Conservation (phyloP, 2,888 invertebrate genomes). For the Homarus gammarus region DNA sequence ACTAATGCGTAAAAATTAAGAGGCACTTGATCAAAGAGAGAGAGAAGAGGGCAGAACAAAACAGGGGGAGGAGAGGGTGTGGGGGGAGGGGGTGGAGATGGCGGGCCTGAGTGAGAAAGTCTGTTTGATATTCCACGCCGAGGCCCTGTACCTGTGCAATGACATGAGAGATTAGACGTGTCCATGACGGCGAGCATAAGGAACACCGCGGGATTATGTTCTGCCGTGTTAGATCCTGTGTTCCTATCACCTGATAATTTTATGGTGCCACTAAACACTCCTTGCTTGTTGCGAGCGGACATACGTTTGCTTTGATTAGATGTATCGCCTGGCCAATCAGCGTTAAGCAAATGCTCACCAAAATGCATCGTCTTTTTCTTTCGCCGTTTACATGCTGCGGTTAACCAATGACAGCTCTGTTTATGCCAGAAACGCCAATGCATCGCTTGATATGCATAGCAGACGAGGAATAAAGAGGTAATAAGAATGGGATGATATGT, state of each 20-base stretch:
- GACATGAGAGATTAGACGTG: constrained; percentile 41
- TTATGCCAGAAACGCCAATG: background rate
- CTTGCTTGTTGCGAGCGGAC: constrained; percentile 14
- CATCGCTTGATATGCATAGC: background rate
- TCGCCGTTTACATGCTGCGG: background rate
- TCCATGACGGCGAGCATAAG: constrained; percentile 28
- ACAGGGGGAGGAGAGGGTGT: background rate
- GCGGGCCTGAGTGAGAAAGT: background rate
- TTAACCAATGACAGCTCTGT: background rate
- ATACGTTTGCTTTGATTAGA: constrained; percentile 34
- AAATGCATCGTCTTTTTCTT: background rate
- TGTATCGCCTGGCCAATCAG: constrained; percentile 21
- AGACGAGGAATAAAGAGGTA: background rate
- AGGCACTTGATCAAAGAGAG: background rate
- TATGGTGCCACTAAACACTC: constrained; percentile 18
- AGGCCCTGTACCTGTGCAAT: constrained; percentile 10
- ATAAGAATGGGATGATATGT: background rate
- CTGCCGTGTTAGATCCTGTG: constrained; percentile 19
- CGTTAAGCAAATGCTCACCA: constrained; percentile 17
- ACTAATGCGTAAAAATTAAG: background rate
- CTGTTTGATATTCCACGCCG: constrained; percentile 34
- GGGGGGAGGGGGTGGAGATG: background rate
- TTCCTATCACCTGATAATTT: constrained; percentile 44
- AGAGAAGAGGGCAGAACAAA: background rate
- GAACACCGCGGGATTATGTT: constrained; percentile 27